Percentiles rank a stretch among this genome's conserved stretches.
phyloP scores from a whole-genome alignment of 2,888 invertebrate species.

The Pasiphila rectangulata region DNA sequence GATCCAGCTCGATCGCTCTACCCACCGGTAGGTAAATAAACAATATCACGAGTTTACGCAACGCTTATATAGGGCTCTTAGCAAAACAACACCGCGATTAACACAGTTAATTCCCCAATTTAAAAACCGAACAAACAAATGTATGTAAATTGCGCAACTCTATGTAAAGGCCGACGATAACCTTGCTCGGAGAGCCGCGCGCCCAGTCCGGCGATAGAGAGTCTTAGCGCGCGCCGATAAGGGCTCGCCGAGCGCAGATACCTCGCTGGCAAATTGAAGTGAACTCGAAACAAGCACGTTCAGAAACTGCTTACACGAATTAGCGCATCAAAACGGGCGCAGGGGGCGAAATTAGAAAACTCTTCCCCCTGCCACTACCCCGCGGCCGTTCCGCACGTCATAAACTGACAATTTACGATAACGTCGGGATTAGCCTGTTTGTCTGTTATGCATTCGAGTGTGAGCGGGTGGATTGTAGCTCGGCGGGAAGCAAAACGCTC shows the following conservation, averaged over 20 bases:
- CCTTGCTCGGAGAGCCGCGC: conserved; percentile 43
- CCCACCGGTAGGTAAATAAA: conserved; percentile 42
- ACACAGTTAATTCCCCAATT: conserved; percentile 76
- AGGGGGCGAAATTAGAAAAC: conserved; percentile 79
- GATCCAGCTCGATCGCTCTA: conserved; percentile 18
- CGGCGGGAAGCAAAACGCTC: conserved; percentile 51
- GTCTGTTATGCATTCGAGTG: conserved; percentile 75
- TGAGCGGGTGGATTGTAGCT: conserved; percentile 39
- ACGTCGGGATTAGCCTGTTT: conserved; percentile 80
- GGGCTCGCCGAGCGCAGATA: conserved; percentile 34
- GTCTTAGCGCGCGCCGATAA: conserved; percentile 43
- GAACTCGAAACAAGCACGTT: conserved; percentile 78
- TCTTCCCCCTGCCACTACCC: conserved; percentile 51
- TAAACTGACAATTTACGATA: conserved; percentile 83
- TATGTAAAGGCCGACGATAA: conserved; percentile 75
- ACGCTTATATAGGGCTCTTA: conserved; percentile 42
- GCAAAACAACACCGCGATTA: conserved; percentile 66
- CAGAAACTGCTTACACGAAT: conserved; percentile 81
- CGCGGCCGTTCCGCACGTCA: conserved; percentile 79
- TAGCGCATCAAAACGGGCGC: conserved; percentile 78
- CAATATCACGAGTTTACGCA: conserved; percentile 22
- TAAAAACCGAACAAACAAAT: conserved; percentile 80
- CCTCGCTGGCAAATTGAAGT: conserved; percentile 58
- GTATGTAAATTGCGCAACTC: conserved; percentile 78
- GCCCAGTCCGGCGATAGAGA: conserved; percentile 33